Conservation (phyloP, 1,140 invertebrate genomes). For the Microvelia longipes region DNA sequence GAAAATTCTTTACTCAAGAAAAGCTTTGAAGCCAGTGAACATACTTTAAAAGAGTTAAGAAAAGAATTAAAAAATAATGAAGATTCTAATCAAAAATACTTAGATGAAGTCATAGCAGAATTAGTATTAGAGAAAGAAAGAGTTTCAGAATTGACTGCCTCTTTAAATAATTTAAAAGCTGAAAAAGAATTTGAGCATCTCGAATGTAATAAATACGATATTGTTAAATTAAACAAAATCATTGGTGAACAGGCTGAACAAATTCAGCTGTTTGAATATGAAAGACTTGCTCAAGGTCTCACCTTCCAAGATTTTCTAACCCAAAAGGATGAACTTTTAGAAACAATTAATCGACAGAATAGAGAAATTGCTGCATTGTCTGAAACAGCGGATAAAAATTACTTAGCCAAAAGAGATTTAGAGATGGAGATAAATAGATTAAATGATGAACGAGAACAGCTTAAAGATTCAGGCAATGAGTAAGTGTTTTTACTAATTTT, state of each 20-base stretch:
- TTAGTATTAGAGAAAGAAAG: constrained; percentile 17
- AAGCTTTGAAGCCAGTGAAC: background rate
- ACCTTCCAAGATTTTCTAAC: background rate
- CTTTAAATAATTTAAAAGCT: constrained; percentile 3
- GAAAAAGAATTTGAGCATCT: constrained; percentile 4
- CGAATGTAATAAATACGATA: background rate
- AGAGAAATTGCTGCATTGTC: constrained; percentile 10
- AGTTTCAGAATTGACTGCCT: constrained; percentile 11
- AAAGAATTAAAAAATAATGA: constrained; percentile 11
- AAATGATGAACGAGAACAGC: constrained; percentile 7
- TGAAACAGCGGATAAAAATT: constrained; percentile 12
- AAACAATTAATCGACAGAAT: background rate
- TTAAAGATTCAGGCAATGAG: constrained; percentile 6
- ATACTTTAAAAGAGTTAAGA: constrained; percentile 8
- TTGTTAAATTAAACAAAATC: constrained; percentile 4
- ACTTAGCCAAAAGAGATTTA: constrained; percentile 7
- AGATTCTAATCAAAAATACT: constrained; percentile 14
- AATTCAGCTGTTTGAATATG: constrained; percentile 4
- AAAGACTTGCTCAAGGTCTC: background rate
- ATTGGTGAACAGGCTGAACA: background rate
- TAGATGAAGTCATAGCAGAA: constrained; percentile 17
- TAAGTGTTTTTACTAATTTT: background rate
- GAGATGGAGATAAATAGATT: constrained; percentile 8
- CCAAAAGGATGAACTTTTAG: constrained; percentile 5
- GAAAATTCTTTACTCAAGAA: background rate